Evolutionary conservation across 1,140 invertebrate genomes (phyloP), one percentile per base, ranked within the genome.

Genomic region (Oryzaephilus surinamensis): DNA sequence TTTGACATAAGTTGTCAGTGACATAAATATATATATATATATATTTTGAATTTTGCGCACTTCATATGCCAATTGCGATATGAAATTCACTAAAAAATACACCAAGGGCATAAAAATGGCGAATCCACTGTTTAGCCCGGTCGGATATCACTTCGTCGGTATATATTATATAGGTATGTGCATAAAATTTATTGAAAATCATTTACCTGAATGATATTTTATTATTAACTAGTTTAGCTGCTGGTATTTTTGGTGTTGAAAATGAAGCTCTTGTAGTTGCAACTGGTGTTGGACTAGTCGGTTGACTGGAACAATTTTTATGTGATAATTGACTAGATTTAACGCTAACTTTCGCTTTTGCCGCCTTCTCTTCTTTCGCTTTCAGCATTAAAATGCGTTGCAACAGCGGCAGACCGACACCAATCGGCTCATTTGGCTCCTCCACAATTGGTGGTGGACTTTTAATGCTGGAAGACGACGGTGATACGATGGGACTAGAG

Each of bases 341-440:
- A 24, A 24, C n/a, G n/a, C n/a, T n/a, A n/a, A n/a, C n/a, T 14
- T 32, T 21, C 14, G 20, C 14, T 26, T 48, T 53, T 20, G 59
- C 45, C 32, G 81, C 76, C 33, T 66, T 67, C 44, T 86, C 84
- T 55, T 81, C 80, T 61, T 84, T 88, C 7, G 81, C 77, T 61
- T 86, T 87, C 6, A 90, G 65, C 32, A 87, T 63, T 19, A 85
- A 65, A 13, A 91, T 67, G 42, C 85, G 67, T 57, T 91, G 84
- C 2, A 90, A 65, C 5, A 91, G 66, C 2, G 84, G 84, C 28
- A 89, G 64, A 15, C 78, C 79, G 27, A 76, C 76, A 8, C 78
- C 80, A 11, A 82, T 72, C 2, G 76, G 65, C 65, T 75, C 73
- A 38, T 65, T 65, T 57, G 72, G 45, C 6, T 76, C 74, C 35